These are phyloP conservation scores for Misgurnus anguillicaudatus DNA, from an alignment of 2,113 vertebrate species.

Conservation along the genomic window DNA sequence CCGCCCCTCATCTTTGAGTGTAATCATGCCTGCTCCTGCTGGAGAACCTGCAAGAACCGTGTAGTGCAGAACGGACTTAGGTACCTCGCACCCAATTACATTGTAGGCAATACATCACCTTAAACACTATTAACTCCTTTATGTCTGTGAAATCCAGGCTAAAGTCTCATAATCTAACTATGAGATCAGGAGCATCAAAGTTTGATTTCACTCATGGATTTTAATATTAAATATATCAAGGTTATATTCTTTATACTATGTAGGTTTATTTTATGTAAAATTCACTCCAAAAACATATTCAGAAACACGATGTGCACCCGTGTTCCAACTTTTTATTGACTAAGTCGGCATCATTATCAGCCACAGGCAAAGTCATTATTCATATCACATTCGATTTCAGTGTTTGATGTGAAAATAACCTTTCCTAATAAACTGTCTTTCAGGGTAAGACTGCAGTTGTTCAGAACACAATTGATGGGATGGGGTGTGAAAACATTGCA, in stretches of 20 bases:
- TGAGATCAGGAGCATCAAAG: too few relatives aligned
- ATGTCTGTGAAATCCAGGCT: too few relatives aligned
- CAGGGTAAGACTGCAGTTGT: slow-evolving; percentile 91
- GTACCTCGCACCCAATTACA: slow-evolving; percentile 65
- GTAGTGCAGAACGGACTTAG: slow-evolving; percentile 96
- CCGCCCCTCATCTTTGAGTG: slow-evolving; percentile 96
- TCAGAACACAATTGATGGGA: slow-evolving; percentile 88
- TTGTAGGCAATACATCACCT: neutral
- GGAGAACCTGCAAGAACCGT: slow-evolving; percentile 92
- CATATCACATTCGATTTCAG: neutral
- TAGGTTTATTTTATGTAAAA: too few relatives aligned
- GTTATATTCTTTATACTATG: too few relatives aligned
- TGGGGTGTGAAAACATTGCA: slow-evolving; percentile 94
- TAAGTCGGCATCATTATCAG: too few relatives aligned
- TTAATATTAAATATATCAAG: too few relatives aligned
- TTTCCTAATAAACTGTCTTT: slow-evolving; percentile 27
- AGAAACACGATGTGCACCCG: too few relatives aligned
- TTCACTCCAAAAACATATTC: neutral
- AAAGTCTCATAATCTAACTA: too few relatives aligned
- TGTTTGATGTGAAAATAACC: slow-evolving; percentile 6
- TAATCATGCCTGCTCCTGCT: slow-evolving; percentile 96
- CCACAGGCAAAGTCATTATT: neutral
- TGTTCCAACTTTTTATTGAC: too few relatives aligned
- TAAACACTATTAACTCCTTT: neutral
- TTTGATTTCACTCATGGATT: too few relatives aligned